Base-by-base conservation (phyloP, 2,113 vertebrate species). In the Diadophis punctatus region DNA sequence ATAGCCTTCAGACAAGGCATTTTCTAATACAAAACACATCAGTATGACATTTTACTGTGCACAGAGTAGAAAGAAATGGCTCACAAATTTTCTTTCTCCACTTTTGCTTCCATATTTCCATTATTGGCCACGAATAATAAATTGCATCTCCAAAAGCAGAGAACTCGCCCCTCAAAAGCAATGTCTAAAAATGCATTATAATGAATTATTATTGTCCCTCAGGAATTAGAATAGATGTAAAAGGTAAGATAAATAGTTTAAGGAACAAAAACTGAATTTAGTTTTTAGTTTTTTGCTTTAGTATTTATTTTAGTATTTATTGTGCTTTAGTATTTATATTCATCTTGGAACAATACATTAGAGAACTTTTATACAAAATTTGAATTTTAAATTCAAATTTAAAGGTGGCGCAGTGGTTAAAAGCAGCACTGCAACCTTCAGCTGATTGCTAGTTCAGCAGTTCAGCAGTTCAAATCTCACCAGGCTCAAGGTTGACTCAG, bases 191-290 rank as follows among this genome's bases (percentile, higher is more conserved):
- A 5, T 68, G 22, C 46, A 90, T 87, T 86, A 52, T 85, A 91
- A 92, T 90, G 52, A 95, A 22, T 8, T 91, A 91, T 11, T 3
- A 43, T 11, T 86, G 91, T 92, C 1, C 91, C 91, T 1, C 27
- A 30, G 49, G 90, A 88, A 34, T 85, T 93, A 93, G 51, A 91
- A 89, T 91, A 3, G 48, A 89, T 94, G 52, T 92, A 46, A 91
- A 46, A 93, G 30, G 3, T 9, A 93, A 46, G 90, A 48, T 90
- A 93, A 68, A 43, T 43, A 22, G 20, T 20, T 43, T 80, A 5
- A 87, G 43, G 14, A 87, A 49, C 5, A 52, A 56, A 86, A 85
- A 34, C 43, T 22, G 58, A 63, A 9, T 46, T 90, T 48, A 52
- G 58, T 48, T 60, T 27, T 48, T 39, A 25, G 9, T 20, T 25